Evolutionary conservation across 1,140 invertebrate species (phyloP), one percentile per base, ranked within the genome.

Genomic region (Drosophila pachea): DNA sequence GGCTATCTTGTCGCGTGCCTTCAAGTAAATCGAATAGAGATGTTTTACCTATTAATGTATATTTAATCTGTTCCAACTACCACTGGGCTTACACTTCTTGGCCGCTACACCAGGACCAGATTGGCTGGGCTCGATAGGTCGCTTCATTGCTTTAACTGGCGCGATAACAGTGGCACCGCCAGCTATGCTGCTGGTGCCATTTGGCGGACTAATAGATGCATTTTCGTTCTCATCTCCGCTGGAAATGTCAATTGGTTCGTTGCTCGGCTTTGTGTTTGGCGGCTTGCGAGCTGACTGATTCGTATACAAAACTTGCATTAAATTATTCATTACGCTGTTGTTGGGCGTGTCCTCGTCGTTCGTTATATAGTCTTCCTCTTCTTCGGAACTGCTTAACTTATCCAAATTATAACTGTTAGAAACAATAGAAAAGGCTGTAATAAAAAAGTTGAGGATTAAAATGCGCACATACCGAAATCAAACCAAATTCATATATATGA

Each of bases 351-450:
- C 65, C 0, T 45, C 31, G 12, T 82, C 81, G 16, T 77, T 74
- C 12, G 69, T 78, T 16, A 49, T 11, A 31, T 29, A 49, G 5
- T 78, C 74, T 42, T 62, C 55, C n/a, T 73, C 81, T 8, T 65
- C 68, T 3, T 55, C 52, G 5, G 83, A 83, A 29, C 68, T 82
- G 58, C 68, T 82, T 0, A 49, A 52, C 40, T 83, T 79, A 60
- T 93, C 92, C 22, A 92, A 79, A 5, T 91, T 91, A 71, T 92
- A 92, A 59, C 91, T 92, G 16, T 92, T 90, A 73, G 92, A 87
- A 47, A 92, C 91, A 36, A 92, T 90, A 61, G 91, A 91, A 69
- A 92, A 91, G 65, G 92, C 90, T 90, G 76, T 74, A 75, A 61
- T 22, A 22, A 22, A 1, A 22, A 22, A 22, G 22, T 22, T 22